phyloP scores from a whole-genome alignment of 2,888 invertebrate genomes.

The Microchrysa polita region DNA sequence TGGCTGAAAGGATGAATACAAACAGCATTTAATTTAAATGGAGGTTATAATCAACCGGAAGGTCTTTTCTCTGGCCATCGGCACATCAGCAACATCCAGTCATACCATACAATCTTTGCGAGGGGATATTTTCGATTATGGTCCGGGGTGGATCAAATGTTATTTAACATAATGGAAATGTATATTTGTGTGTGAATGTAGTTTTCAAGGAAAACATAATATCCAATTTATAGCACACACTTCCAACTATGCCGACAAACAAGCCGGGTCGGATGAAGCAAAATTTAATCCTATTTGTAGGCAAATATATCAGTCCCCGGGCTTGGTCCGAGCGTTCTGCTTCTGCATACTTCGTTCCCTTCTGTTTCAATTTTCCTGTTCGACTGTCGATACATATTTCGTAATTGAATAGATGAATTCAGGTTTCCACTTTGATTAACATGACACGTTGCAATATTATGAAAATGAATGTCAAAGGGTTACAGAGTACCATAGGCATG shows the following conservation, averaged over 20 bases:
- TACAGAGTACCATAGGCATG: not conserved
- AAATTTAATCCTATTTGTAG: conserved; percentile 16
- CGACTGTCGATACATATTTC: conserved; percentile 29
- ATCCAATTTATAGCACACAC: conserved; percentile 33
- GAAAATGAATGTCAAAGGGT: too few species aligned
- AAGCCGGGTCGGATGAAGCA: not conserved
- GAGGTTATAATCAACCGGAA: conserved; percentile 31
- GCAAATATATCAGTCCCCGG: not conserved
- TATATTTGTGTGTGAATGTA: too few species aligned
- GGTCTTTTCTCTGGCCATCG: conserved; percentile 8
- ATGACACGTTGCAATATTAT: conserved; percentile 11
- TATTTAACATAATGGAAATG: conserved; percentile 40
- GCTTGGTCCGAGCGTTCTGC: too few species aligned
- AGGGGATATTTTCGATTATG: conserved; percentile 37
- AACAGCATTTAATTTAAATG: conserved; percentile 33
- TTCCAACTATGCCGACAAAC: not conserved
- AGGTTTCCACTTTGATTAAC: conserved; percentile 48
- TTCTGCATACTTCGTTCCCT: too few species aligned
- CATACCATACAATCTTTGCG: conserved; percentile 25
- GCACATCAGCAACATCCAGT: too few species aligned
- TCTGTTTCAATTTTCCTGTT: conserved; percentile 7
- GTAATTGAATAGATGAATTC: conserved; percentile 43
- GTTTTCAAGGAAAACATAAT: conserved; percentile 35
- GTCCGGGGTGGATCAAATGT: conserved; percentile 29
- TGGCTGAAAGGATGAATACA: not conserved